A percentile compares a stretch with the other conserved stretches of the same genome.
Evolutionary conservation across 1,140 invertebrate species (phyloP).

Genomic region (Drosophila equinoxialis): DNA sequence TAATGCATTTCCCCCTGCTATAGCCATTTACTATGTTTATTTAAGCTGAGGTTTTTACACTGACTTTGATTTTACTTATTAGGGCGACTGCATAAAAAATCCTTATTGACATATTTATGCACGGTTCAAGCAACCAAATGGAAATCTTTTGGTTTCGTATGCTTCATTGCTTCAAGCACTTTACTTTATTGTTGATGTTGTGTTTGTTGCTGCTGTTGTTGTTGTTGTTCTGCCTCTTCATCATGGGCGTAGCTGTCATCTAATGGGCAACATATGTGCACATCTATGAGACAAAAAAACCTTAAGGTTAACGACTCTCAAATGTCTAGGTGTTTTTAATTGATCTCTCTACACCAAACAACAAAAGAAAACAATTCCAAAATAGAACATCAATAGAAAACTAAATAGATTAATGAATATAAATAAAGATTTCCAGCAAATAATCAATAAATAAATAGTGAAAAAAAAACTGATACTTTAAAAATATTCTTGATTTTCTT

Average conservation of each 20-base stretch:
- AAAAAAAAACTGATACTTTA: constrained; percentile 2
- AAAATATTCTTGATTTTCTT: too few relatives aligned
- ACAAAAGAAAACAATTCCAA: neutral
- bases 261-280: constrained; percentile 57
- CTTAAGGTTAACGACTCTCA: neutral
- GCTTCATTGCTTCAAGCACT: constrained; percentile 45
- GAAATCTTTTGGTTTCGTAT: constrained; percentile 60
- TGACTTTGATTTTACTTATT: constrained; percentile 36
- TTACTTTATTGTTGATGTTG: neutral
- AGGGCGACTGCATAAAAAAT: constrained; percentile 46
- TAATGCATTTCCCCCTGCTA: constrained; percentile 41
- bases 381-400: neutral
- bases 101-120: constrained; percentile 76
- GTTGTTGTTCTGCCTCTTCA: neutral
- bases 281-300: neutral
- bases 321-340: constrained; percentile 38
- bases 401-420: too few relatives aligned
- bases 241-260: constrained; percentile 39
- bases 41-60: constrained; percentile 59
- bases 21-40: constrained; percentile 40
- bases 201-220: too few relatives aligned
- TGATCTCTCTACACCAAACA: neutral
- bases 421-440: too few relatives aligned
- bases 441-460: neutral
- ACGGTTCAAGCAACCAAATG: constrained; percentile 72